These are phyloP conservation scores for Eulithis testata DNA, from an alignment of 2,888 invertebrate genomes.

Conservation along the genomic window DNA sequence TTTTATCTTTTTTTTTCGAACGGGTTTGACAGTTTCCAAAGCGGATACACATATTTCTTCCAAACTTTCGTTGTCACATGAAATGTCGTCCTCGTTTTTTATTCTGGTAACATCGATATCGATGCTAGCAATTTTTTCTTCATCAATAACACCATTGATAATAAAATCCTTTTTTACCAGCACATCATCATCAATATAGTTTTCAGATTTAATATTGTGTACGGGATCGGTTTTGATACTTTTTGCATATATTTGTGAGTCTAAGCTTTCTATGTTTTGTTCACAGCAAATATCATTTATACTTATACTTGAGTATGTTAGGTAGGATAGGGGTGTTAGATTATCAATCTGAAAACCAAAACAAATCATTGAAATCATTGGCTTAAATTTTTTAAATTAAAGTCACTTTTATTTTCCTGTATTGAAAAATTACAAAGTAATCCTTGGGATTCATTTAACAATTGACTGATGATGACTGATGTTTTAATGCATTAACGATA, in stretches of 20 bases:
- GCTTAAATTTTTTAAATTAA: too few species aligned
- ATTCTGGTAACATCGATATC: constrained; percentile 18
- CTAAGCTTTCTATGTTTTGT: constrained; percentile 8
- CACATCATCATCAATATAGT: constrained; percentile 6
- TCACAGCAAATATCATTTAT: constrained; percentile 24
- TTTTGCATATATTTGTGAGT: background rate
- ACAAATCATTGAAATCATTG: too few species aligned
- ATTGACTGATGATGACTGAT: too few species aligned
- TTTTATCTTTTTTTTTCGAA: constrained; percentile 7
- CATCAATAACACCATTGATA: constrained; percentile 7
- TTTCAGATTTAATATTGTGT: constrained; percentile 15
- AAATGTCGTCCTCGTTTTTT: constrained; percentile 20
- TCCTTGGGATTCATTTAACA: too few species aligned
- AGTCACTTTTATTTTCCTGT: too few species aligned
- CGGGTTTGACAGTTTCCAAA: constrained; percentile 5
- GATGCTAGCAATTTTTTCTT: constrained; percentile 3
- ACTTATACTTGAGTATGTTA: background rate
- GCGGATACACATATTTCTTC: constrained; percentile 6
- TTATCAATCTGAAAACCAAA: constrained; percentile 17
- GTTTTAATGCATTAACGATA: too few species aligned
- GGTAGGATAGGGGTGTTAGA: constrained; percentile 7
- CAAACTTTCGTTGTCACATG: constrained; percentile 9
- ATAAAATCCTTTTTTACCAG: constrained; percentile 2
- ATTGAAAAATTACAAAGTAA: too few species aligned
- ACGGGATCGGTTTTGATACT: constrained; percentile 16